phyloP scores from a whole-genome alignment of 2,113 vertebrate genomes.

The Oreochromis aureus region DNA sequence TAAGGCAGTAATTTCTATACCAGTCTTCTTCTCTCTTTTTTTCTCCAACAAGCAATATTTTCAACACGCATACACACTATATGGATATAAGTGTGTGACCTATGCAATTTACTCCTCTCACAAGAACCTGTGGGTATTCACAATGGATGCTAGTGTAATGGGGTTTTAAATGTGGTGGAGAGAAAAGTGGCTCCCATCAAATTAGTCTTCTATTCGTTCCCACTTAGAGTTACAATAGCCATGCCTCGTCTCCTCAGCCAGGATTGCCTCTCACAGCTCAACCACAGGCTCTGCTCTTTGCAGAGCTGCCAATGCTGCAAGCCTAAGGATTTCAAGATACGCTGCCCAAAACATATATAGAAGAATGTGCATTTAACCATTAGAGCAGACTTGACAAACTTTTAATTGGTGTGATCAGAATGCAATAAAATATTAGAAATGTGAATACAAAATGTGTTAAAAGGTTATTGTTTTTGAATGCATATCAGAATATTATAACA shows the following conservation, averaged over 20 bases:
- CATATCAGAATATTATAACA: neutral
- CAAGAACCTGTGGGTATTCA: conserved; percentile 30
- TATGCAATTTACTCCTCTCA: conserved; percentile 8
- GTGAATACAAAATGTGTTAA: neutral
- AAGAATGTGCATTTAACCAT: neutral
- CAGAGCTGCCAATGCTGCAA: neutral
- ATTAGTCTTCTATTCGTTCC: conserved; percentile 63
- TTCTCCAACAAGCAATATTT: neutral
- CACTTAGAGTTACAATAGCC: conserved; percentile 51
- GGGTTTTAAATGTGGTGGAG: conserved; percentile 67
- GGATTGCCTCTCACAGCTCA: conserved; percentile 44
- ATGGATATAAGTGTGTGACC: conserved; percentile 23
- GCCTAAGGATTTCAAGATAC: neutral
- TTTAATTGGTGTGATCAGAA: neutral
- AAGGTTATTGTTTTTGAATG: neutral
- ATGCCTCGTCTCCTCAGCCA: conserved; percentile 46
- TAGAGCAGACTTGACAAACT: neutral
- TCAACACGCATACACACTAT: neutral
- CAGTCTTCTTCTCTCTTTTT: neutral
- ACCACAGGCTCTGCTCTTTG: conserved; percentile 3
- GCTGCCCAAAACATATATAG: neutral
- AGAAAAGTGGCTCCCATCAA: conserved; percentile 59
- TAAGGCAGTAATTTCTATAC: conserved; percentile 32
- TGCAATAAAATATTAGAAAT: neutral
- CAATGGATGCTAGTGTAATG: conserved; percentile 49